phyloP scores from a whole-genome alignment of 2,797 vertebrate species.

The Sus cebifrons region DNA sequence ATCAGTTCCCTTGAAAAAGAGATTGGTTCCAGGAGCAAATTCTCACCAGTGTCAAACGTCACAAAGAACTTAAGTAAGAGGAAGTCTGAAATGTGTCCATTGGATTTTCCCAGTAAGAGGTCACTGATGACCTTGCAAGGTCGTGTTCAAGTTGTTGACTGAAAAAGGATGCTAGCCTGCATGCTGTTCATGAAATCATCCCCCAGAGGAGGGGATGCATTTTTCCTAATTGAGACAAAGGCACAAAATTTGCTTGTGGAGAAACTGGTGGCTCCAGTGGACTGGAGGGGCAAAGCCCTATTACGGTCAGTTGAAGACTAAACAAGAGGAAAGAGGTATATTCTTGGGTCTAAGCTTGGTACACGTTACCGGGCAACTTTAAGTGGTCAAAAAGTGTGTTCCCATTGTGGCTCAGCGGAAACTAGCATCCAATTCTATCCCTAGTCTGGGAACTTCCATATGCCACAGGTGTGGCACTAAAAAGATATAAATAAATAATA shows the following conservation, averaged over 20 bases:
- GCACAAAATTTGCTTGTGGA: neutral
- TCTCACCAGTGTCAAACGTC: neutral
- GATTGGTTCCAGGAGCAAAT: neutral
- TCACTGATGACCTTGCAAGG: neutral
- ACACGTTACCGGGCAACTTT: neutral
- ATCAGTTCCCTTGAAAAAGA: neutral
- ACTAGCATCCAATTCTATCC: too few relatives aligned
- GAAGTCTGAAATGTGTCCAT: neutral
- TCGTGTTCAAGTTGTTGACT: neutral
- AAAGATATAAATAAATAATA: too few relatives aligned
- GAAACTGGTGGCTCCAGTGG: neutral
- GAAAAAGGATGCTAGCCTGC: neutral
- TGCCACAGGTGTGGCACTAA: too few relatives aligned
- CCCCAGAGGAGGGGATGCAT: neutral
- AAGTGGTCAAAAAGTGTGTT: neutral
- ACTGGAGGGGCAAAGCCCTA: neutral
- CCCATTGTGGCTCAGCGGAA: too few relatives aligned
- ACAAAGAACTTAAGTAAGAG: neutral
- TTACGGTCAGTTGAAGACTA: neutral
- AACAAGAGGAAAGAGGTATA: neutral
- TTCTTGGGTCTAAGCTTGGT: neutral
- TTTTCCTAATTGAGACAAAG: conserved; percentile 19
- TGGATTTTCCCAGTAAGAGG: neutral
- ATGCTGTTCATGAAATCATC: neutral
- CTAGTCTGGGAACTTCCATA: too few relatives aligned